Conservation (phyloP, 2,797 vertebrate species). For the Poeciliopsis turneri region DNA sequence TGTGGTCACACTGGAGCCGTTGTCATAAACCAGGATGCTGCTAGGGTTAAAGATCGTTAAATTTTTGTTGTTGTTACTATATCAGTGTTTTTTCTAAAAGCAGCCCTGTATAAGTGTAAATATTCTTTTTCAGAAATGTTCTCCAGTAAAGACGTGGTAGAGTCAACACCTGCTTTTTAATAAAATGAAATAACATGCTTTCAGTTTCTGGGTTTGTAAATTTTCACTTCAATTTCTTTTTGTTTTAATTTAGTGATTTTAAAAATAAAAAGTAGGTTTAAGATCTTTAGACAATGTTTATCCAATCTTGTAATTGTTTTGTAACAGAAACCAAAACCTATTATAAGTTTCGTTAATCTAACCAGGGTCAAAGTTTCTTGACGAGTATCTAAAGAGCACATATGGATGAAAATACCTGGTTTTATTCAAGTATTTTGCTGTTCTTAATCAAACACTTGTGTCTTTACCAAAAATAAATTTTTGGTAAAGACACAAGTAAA, state of each 20-base stretch:
- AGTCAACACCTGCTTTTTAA: constrained; percentile 35
- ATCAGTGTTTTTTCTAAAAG: constrained; percentile 7
- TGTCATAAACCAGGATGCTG: constrained; percentile 11
- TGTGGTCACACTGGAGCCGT: constrained; percentile 48
- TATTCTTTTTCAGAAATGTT: constrained; percentile 40
- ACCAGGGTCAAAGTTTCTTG: background rate
- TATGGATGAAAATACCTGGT: background rate
- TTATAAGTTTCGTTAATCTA: background rate
- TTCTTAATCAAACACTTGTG: too few relatives aligned
- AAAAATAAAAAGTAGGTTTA: background rate
- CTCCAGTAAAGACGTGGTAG: constrained; percentile 16
- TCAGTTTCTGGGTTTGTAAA: constrained; percentile 9
- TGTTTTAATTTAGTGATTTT: background rate
- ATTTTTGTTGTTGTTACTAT: background rate
- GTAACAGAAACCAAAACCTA: background rate
- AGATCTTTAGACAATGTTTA: background rate
- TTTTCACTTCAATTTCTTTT: background rate
- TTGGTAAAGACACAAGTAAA: background rate
- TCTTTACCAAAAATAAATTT: too few relatives aligned
- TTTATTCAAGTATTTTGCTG: background rate
- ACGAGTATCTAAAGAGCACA: background rate
- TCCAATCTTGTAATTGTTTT: background rate
- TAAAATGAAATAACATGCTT: constrained; percentile 49
- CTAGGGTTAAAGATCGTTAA: constrained; percentile 21
- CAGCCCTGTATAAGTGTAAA: constrained; percentile 67